These are phyloP conservation scores for Epirrhoe tristata DNA, from an alignment of 2,888 invertebrate genomes.

Conservation along the genomic window DNA sequence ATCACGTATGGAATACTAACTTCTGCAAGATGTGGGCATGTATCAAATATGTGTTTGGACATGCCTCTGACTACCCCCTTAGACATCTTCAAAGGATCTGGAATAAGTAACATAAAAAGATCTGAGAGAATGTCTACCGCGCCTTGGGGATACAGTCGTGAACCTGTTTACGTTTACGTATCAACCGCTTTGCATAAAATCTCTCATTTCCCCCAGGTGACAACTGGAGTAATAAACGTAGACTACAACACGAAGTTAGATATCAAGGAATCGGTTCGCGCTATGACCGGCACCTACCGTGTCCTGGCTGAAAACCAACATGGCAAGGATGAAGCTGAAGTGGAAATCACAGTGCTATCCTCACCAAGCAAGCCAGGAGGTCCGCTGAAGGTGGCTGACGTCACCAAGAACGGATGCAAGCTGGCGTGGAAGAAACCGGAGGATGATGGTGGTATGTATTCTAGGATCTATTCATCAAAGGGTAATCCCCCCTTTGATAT, in stretches of 20 bases:
- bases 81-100: too few relatives aligned
- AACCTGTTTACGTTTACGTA: too few relatives aligned
- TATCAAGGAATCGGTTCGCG: slow-evolving; percentile 91
- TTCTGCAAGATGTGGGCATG: too few relatives aligned
- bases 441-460: slow-evolving; percentile 92
- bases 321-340: slow-evolving; percentile 96
- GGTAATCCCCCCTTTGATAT: too few relatives aligned
- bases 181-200: not conserved
- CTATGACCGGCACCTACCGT: slow-evolving; percentile 96
- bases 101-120: too few relatives aligned
- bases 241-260: slow-evolving; percentile 96
- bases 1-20: too few relatives aligned
- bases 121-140: too few relatives aligned
- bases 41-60: too few relatives aligned
- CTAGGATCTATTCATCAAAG: not conserved
- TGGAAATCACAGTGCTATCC: slow-evolving; percentile 95
- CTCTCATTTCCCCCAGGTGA: slow-evolving; percentile 73
- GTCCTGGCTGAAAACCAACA: slow-evolving; percentile 96
- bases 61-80: too few relatives aligned
- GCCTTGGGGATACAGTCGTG: too few relatives aligned
- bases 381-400: slow-evolving; percentile 94
- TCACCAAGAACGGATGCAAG: slow-evolving; percentile 95
- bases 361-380: slow-evolving; percentile 95
- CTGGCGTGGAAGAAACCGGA: slow-evolving; percentile 97
- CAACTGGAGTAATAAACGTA: slow-evolving; percentile 91